phyloP scores from a whole-genome alignment of 2,113 vertebrate genomes.

The Clarias batrachus region DNA sequence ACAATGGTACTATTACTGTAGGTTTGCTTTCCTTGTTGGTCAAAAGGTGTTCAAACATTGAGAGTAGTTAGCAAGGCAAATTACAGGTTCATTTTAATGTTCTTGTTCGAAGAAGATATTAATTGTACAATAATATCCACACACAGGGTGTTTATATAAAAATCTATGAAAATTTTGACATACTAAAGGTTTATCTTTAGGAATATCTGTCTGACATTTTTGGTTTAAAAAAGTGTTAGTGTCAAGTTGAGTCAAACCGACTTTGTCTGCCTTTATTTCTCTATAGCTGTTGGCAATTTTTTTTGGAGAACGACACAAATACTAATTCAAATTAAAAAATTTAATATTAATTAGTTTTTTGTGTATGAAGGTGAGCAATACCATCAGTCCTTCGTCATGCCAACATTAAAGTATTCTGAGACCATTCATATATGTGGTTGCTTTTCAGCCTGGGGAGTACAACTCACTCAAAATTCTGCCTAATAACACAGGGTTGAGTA shows the following conservation, averaged over 20 bases:
- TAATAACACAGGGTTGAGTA: no score
- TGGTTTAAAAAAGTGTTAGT: background rate
- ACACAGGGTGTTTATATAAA: background rate
- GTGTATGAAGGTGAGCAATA: no score
- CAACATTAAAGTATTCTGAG: no score
- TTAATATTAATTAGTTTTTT: no score
- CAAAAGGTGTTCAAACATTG: background rate
- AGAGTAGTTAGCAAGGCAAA: background rate
- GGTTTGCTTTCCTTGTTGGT: background rate
- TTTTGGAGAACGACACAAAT: no score
- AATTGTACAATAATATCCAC: background rate
- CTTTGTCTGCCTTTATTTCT: no score
- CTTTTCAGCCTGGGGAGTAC: no score
- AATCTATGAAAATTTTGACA: background rate
- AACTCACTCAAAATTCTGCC: no score
- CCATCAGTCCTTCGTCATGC: no score
- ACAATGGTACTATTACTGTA: background rate
- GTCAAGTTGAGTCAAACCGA: background rate
- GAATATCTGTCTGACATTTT: background rate
- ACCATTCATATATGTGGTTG: no score
- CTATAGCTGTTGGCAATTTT: no score
- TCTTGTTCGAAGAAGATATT: background rate
- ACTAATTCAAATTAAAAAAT: no score
- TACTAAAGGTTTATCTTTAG: background rate
- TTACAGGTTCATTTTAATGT: background rate